phyloP scores from a whole-genome alignment of 2,888 invertebrate species.

The Pasiphila rectangulata region DNA sequence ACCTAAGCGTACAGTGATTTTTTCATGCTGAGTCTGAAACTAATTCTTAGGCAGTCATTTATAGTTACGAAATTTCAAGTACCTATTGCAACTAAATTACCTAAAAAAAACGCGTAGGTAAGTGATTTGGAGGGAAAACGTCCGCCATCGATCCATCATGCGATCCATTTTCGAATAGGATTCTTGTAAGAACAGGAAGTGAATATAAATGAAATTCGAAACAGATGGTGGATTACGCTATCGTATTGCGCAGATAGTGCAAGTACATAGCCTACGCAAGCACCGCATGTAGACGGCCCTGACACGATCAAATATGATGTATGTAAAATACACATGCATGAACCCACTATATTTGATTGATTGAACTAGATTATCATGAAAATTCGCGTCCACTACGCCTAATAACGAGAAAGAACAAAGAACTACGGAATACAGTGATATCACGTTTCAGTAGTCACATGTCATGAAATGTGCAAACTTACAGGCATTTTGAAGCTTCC shows the following conservation, averaged over 20 bases:
- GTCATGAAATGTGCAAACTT: constrained; percentile 48
- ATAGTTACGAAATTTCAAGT: neutral
- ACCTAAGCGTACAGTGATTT: too few relatives aligned
- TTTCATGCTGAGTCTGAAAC: too few relatives aligned
- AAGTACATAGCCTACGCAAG: constrained; percentile 44
- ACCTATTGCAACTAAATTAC: too few relatives aligned
- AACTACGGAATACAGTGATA: constrained; percentile 21
- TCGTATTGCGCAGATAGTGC: constrained; percentile 39
- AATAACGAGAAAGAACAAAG: neutral
- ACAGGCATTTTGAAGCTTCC: constrained; percentile 65
- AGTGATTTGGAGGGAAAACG: constrained; percentile 4
- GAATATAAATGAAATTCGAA: constrained; percentile 13
- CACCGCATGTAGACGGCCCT: constrained; percentile 47
- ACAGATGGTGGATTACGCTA: constrained; percentile 35
- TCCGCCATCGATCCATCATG: neutral
- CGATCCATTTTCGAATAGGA: constrained; percentile 18
- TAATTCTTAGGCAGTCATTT: too few relatives aligned
- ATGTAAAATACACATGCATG: neutral
- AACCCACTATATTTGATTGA: neutral
- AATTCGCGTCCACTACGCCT: neutral
- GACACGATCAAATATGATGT: constrained; percentile 39
- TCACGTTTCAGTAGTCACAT: constrained; percentile 56
- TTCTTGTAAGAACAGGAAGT: constrained; percentile 16
- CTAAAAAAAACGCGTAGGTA: too few relatives aligned
- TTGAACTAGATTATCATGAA: neutral